Percentiles rank a stretch among this genome's conserved stretches.
Evolutionary conservation across 2,797 vertebrate species (phyloP).

Genomic region (Danio aesculapii): DNA sequence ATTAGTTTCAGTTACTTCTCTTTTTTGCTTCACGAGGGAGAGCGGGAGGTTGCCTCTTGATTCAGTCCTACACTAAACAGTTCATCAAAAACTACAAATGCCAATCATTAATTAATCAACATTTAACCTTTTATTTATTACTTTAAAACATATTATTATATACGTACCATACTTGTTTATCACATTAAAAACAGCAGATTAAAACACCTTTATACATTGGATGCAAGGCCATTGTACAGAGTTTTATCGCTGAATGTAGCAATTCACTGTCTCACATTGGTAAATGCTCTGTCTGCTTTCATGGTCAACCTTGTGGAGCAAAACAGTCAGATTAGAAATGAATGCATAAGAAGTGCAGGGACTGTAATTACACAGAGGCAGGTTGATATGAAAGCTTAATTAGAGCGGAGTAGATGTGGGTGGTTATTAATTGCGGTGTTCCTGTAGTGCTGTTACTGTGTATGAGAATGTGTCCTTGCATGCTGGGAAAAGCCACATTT

Average conservation of each 20-base stretch:
- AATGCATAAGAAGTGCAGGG: constrained; percentile 63
- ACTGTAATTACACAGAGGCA: constrained; percentile 74
- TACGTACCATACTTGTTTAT: background rate
- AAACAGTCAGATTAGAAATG: constrained; percentile 62
- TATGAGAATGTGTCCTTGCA: constrained; percentile 46
- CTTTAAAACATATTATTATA: background rate
- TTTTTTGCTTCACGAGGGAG: too few species aligned
- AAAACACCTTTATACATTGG: background rate
- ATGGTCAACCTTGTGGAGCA: constrained; percentile 58
- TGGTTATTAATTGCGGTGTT: constrained; percentile 69
- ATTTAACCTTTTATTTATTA: background rate
- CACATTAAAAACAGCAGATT: background rate
- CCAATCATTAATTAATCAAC: background rate
- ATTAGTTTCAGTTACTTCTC: too few species aligned
- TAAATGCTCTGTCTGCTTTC: constrained; percentile 24
- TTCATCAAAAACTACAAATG: background rate
- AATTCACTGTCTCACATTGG: background rate
- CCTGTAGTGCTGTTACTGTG: constrained; percentile 61
- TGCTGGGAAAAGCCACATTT: constrained; percentile 42
- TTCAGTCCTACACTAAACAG: background rate
- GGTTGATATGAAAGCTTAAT: constrained; percentile 78
- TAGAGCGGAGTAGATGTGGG: constrained; percentile 70
- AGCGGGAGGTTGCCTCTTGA: too few species aligned
- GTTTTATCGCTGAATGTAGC: background rate
- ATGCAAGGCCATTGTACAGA: background rate